Evolutionary conservation across 2,888 invertebrate species (phyloP).

Genomic region (Oscheius myriophilus): DNA sequence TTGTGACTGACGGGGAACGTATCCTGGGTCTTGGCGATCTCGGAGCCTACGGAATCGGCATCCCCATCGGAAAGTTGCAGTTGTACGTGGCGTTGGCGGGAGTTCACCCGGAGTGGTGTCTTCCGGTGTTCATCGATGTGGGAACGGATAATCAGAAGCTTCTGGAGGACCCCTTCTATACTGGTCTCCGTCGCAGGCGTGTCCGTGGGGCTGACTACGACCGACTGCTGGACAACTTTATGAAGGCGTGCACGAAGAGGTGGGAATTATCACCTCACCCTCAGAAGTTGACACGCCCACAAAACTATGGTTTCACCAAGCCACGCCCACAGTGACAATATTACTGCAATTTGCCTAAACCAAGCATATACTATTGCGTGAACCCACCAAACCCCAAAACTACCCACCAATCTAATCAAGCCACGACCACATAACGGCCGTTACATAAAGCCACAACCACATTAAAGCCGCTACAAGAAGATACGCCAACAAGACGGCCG

Average conservation of each 20-base stretch:
- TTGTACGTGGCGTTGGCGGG: constrained; percentile 94
- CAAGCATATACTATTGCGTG: too few relatives aligned
- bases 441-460: too few relatives aligned
- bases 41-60: constrained; percentile 88
- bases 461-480: too few relatives aligned
- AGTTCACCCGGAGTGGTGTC: constrained; percentile 91
- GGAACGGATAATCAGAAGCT: constrained; percentile 75
- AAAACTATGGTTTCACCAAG: too few relatives aligned
- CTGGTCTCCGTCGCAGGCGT: constrained; percentile 87
- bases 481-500: too few relatives aligned
- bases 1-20: constrained; percentile 97
- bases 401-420: too few relatives aligned
- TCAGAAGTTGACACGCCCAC: neutral
- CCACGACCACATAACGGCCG: too few relatives aligned
- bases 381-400: too few relatives aligned
- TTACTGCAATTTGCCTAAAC: too few relatives aligned
- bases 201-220: constrained; percentile 87
- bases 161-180: constrained; percentile 91
- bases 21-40: constrained; percentile 96
- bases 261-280: neutral
- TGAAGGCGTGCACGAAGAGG: constrained; percentile 71
- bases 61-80: constrained; percentile 94
- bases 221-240: constrained; percentile 92
- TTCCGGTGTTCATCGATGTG: constrained; percentile 90
- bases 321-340: too few relatives aligned